These are phyloP conservation scores for Lamellibrachia columna DNA, from an alignment of 2,888 invertebrate species.

Conservation along the genomic window DNA sequence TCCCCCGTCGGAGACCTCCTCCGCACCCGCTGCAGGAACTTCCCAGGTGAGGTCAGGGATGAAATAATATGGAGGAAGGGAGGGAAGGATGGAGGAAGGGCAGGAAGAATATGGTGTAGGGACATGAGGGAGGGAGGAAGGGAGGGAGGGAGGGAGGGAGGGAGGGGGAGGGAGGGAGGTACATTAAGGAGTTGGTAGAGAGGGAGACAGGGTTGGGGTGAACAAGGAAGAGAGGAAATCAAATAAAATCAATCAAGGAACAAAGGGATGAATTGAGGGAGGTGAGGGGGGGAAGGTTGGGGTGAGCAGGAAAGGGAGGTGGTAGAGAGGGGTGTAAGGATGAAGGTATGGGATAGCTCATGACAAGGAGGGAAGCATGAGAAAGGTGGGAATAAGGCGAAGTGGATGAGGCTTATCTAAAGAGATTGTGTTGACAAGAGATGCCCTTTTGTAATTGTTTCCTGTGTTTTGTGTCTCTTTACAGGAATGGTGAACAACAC, in stretches of 20 bases:
- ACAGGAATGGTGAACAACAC: slow-evolving; percentile 85
- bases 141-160: not conserved
- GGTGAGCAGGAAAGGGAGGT: not conserved
- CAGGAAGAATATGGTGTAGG: too few species aligned
- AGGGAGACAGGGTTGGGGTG: not conserved
- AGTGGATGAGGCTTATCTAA: not conserved
- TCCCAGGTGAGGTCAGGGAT: slow-evolving; percentile 71
- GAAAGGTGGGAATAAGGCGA: not conserved
- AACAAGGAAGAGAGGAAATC: not conserved
- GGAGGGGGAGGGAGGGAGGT: not conserved
- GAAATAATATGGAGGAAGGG: not conserved
- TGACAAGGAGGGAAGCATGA: not conserved
- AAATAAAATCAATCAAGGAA: too few species aligned
- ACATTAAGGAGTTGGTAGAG: too few species aligned
- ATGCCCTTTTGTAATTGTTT: not conserved
- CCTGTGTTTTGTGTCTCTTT: not conserved
- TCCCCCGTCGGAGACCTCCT: slow-evolving; percentile 84
- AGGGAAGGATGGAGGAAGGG: not conserved
- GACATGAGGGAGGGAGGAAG: too few species aligned
- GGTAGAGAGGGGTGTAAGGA: not conserved
- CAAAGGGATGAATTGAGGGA: not conserved
- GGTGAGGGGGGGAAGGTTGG: not conserved
- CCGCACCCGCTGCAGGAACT: slow-evolving; percentile 85
- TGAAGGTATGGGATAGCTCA: too few species aligned
- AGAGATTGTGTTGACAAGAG: not conserved